Evolutionary conservation across 1,140 invertebrate species (phyloP).

Genomic region (Drosophila fuyamai): DNA sequence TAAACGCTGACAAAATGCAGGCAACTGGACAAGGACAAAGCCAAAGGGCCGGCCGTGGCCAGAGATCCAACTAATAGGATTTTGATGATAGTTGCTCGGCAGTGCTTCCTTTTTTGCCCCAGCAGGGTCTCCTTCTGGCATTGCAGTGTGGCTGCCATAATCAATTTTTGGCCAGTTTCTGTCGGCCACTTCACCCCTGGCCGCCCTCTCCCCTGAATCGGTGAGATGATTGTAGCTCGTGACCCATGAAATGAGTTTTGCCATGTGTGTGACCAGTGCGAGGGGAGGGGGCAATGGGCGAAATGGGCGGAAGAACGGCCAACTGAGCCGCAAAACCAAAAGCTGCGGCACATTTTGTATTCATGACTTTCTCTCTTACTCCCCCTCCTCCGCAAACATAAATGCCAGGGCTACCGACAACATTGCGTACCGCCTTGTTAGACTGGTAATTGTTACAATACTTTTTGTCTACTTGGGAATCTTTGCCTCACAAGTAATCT

Average conservation of each 20-base stretch:
- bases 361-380: conserved; percentile 55
- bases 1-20: conserved; percentile 83
- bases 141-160: conserved; percentile 64
- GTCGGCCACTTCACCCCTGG: conserved; percentile 3
- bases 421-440: background rate
- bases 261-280: conserved; percentile 59
- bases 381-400: background rate
- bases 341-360: conserved; percentile 75
- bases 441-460: background rate
- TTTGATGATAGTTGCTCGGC: conserved; percentile 77
- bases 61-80: conserved; percentile 79
- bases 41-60: conserved; percentile 29
- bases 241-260: conserved; percentile 83
- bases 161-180: conserved; percentile 77
- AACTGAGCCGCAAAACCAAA: conserved; percentile 74
- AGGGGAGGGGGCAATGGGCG: conserved; percentile 6
- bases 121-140: conserved; percentile 26
- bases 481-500: too few species aligned
- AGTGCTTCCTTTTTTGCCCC: conserved; percentile 34
- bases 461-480: too few species aligned
- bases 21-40: conserved; percentile 77
- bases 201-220: conserved; percentile 8
- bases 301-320: conserved; percentile 58
- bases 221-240: conserved; percentile 69
- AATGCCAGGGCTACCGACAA: conserved; percentile 22